Percentiles rank a stretch among this genome's conserved stretches.
These are phyloP conservation scores for Brachypteracias leptosomus DNA, from an alignment of 2,113 vertebrate species.

Conservation along the genomic window DNA sequence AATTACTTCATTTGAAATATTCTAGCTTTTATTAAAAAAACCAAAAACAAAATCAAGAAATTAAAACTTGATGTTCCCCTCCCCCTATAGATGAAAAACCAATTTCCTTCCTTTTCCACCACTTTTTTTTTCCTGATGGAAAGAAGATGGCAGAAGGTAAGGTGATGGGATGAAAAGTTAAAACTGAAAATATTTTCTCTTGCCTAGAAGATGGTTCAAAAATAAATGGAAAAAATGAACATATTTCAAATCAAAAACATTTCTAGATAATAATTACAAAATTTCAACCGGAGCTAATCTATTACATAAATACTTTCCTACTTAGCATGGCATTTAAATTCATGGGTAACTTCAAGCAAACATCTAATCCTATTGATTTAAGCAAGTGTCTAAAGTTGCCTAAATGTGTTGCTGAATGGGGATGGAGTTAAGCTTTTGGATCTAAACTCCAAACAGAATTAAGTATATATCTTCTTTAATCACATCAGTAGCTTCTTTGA, in stretches of 20 bases:
- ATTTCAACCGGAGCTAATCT: background rate
- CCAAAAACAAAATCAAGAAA: background rate
- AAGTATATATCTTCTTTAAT: constrained; percentile 23
- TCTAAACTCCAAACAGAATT: constrained; percentile 39
- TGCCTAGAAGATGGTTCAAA: background rate
- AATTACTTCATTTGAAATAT: background rate
- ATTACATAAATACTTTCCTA: background rate
- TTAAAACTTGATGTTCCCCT: background rate
- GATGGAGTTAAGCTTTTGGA: constrained; percentile 10
- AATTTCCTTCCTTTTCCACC: background rate
- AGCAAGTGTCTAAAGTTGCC: background rate
- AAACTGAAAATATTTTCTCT: background rate
- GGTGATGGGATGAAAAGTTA: background rate
- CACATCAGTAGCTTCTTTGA: constrained; percentile 27
- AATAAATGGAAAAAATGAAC: background rate
- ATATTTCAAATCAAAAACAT: background rate
- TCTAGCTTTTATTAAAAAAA: background rate
- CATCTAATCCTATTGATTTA: constrained; percentile 48
- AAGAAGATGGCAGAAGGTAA: background rate
- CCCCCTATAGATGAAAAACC: background rate
- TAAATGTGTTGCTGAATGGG: background rate
- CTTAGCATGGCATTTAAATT: constrained; percentile 38
- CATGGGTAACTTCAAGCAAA: constrained; percentile 17
- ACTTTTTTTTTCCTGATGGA: background rate
- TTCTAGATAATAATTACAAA: background rate